phyloP scores from a whole-genome alignment of 2,797 vertebrate species.

The Enteromius fasciolatus region DNA sequence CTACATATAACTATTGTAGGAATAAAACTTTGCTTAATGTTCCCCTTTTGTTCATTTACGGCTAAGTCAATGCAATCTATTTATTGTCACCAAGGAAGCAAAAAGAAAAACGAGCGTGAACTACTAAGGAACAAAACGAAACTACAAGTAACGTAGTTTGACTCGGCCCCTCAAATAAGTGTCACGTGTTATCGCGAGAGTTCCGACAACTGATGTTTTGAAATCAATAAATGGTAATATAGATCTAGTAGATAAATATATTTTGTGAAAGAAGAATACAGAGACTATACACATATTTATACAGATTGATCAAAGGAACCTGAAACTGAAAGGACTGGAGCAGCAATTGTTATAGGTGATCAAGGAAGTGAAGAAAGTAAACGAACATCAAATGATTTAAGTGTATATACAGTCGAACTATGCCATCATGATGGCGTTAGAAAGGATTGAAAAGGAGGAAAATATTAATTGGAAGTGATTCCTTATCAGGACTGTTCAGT shows the following conservation, averaged over 20 bases:
- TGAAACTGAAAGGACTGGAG: neutral
- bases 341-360: too few species aligned
- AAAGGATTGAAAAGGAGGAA: too few species aligned
- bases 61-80: neutral
- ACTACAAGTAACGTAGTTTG: neutral
- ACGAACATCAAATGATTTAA: too few species aligned
- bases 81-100: neutral
- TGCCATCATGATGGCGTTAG: too few species aligned
- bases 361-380: too few species aligned
- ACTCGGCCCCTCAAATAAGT: neutral
- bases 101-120: neutral
- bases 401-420: too few species aligned
- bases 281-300: too few species aligned
- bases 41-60: neutral
- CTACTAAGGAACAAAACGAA: neutral
- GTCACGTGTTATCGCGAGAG: constrained; percentile 9
- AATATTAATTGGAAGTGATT: neutral
- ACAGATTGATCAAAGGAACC: too few species aligned
- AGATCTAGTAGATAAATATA: too few species aligned
- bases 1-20: too few species aligned
- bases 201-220: neutral
- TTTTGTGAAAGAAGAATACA: too few species aligned
- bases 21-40: neutral
- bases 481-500: neutral
- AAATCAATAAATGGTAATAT: too few species aligned